These are phyloP conservation scores for Sitobion miscanthi DNA, from an alignment of 1,140 invertebrate species.

Conservation along the genomic window DNA sequence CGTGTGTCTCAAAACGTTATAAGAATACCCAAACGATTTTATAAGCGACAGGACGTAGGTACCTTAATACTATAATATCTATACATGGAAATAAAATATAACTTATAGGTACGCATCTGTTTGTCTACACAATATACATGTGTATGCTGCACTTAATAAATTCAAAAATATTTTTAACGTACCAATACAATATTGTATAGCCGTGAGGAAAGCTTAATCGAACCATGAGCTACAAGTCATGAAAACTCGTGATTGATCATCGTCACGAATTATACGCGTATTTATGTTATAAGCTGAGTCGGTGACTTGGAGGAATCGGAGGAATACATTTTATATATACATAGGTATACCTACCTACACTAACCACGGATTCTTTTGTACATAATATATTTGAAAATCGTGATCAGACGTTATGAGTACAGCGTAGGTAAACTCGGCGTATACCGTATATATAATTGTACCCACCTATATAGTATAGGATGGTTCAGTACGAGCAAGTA, in stretches of 20 bases:
- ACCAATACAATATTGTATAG: neutral
- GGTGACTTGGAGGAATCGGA: neutral
- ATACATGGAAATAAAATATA: neutral
- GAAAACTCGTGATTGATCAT: conserved; percentile 43
- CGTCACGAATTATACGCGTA: conserved; percentile 34
- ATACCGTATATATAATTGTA: neutral
- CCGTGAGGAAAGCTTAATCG: neutral
- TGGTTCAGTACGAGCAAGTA: neutral
- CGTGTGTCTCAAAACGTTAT: neutral
- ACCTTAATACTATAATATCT: too few relatives aligned
- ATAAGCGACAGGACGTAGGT: too few relatives aligned
- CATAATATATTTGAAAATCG: conserved; percentile 39
- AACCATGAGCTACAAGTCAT: conserved; percentile 25
- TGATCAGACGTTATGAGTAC: neutral
- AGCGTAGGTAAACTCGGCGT: neutral
- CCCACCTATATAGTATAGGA: neutral
- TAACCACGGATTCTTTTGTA: neutral
- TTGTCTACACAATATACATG: neutral
- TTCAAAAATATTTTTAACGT: neutral
- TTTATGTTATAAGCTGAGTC: neutral
- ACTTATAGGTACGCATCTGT: neutral
- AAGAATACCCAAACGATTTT: neutral
- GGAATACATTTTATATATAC: neutral
- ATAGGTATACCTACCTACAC: neutral
- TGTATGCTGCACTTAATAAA: neutral